These are phyloP conservation scores for Rhopalosiphum maidis DNA, from an alignment of 1,140 invertebrate species.

Conservation along the genomic window DNA sequence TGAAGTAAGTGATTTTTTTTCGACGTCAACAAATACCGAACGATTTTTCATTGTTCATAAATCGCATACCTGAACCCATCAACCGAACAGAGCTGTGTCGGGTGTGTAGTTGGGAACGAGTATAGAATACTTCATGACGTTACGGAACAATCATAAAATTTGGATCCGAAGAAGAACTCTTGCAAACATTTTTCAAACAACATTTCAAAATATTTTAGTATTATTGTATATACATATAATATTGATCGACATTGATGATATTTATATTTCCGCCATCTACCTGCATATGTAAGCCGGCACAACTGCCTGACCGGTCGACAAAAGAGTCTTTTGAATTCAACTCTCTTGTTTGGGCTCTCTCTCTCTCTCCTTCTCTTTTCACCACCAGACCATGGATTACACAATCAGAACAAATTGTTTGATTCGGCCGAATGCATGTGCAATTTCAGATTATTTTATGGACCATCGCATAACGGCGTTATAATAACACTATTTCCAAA, in stretches of 20 bases:
- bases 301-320: not conserved
- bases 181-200: not conserved
- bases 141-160: not conserved
- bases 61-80: not conserved
- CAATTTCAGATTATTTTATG: not conserved
- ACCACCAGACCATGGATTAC: not conserved
- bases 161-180: not conserved
- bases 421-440: not conserved
- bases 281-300: not conserved
- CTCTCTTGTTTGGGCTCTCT: not conserved
- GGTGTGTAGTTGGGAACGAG: not conserved
- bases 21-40: conserved; percentile 13
- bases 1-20: conserved; percentile 28
- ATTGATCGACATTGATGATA: conserved; percentile 1
- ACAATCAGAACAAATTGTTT: not conserved
- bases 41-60: conserved; percentile 52
- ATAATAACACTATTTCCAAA: not conserved
- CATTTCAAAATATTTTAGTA: not conserved
- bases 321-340: conserved; percentile 34
- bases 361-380: not conserved
- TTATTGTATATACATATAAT: not conserved
- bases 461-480: not conserved
- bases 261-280: conserved; percentile 5
- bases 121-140: not conserved
- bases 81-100: not conserved